Conservation (phyloP, 1,140 invertebrate species). For the Drosophila serrata region DNA sequence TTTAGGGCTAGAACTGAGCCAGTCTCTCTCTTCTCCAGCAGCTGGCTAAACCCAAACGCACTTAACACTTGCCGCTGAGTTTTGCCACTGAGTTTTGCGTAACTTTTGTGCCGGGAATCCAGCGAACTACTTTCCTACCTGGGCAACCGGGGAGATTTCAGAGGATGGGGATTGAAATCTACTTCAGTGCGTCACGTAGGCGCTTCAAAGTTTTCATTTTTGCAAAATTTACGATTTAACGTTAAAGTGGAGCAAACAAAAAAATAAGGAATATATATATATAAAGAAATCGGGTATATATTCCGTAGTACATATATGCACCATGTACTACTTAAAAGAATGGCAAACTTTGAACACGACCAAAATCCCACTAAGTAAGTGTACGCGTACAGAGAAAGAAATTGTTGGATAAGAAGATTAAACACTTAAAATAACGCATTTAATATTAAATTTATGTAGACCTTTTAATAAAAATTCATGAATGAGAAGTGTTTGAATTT, state of each 20-base stretch:
- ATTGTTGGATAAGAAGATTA: neutral
- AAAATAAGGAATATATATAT: too few species aligned
- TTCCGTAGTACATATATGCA: slow-evolving; percentile 19
- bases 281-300: slow-evolving; percentile 20
- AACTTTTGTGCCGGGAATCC: slow-evolving; percentile 72
- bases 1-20: slow-evolving; percentile 29
- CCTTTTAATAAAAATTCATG: neutral
- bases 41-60: slow-evolving; percentile 77
- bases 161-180: slow-evolving; percentile 48
- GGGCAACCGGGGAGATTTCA: neutral
- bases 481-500: neutral
- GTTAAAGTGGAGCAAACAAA: slow-evolving; percentile 73
- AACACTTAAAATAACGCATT: neutral
- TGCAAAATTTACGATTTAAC: slow-evolving; percentile 84
- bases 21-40: slow-evolving; percentile 32
- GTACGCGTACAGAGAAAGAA: slow-evolving; percentile 23
- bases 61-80: slow-evolving; percentile 79
- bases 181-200: slow-evolving; percentile 84
- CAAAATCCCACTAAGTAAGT: slow-evolving; percentile 84
- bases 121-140: slow-evolving; percentile 61
- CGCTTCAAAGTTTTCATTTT: slow-evolving; percentile 83
- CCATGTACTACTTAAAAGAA: slow-evolving; percentile 80
- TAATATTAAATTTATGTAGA: too few species aligned
- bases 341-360: slow-evolving; percentile 79
- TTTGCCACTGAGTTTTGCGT: slow-evolving; percentile 78